Evolutionary conservation across 2,797 vertebrate species (phyloP).

Genomic region (Hoplostethus mediterraneus): DNA sequence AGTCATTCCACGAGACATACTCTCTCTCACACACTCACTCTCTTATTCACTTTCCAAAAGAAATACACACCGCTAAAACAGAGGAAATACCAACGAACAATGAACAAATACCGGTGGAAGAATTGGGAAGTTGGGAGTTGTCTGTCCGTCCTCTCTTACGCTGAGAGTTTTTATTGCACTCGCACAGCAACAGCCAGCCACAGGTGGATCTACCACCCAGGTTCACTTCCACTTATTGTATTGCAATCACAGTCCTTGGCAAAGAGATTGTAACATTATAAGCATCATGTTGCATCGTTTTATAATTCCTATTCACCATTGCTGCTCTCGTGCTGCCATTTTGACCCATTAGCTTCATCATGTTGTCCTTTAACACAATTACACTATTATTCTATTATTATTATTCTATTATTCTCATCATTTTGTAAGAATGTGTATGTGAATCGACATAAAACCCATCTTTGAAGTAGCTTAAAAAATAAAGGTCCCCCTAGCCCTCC

Average conservation of each 20-base stretch:
- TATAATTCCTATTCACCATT: too few species aligned
- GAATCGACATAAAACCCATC: background rate
- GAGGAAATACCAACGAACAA: constrained; percentile 38
- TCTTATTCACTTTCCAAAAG: too few species aligned
- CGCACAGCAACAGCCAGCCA: background rate
- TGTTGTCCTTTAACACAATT: too few species aligned
- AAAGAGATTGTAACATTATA: too few species aligned
- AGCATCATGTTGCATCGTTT: too few species aligned
- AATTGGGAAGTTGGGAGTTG: constrained; percentile 5
- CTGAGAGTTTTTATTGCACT: background rate
- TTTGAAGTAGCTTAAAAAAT: background rate
- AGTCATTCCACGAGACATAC: background rate
- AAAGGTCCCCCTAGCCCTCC: background rate
- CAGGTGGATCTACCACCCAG: constrained; percentile 28
- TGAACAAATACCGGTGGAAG: constrained; percentile 27
- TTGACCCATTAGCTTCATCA: too few species aligned
- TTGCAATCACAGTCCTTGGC: too few species aligned
- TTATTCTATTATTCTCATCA: too few species aligned
- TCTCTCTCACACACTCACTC: background rate
- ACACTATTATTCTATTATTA: too few species aligned
- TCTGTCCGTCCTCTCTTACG: constrained; percentile 40
- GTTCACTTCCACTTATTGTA: constrained; percentile 46
- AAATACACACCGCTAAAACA: background rate
- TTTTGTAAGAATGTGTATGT: too few species aligned
- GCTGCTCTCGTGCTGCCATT: too few species aligned